A percentile compares a stretch with the other conserved stretches of the same genome.
Conservation (phyloP, 2,113 vertebrate genomes). For the Erythrocercus mccallii region DNA sequence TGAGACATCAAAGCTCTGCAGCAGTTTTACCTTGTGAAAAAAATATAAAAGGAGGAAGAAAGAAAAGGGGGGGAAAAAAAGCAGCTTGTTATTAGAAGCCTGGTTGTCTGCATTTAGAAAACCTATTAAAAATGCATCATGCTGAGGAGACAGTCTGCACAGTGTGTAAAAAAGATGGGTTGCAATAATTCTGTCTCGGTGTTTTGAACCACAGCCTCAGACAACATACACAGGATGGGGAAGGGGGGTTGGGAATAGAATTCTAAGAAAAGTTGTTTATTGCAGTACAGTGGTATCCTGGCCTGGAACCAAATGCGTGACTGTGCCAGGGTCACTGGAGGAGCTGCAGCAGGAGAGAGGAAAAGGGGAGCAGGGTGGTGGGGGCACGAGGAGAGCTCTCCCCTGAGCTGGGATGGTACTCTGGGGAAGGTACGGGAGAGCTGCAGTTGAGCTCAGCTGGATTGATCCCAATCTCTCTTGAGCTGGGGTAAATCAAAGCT, state of each 20-base stretch:
- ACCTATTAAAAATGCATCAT: conserved; percentile 66
- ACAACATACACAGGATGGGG: conserved; percentile 58
- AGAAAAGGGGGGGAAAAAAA: background rate
- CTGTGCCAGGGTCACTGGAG: background rate
- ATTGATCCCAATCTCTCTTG: background rate
- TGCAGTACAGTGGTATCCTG: conserved; percentile 52
- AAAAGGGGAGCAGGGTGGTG: background rate
- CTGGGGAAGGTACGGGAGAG: background rate
- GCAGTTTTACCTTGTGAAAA: conserved; percentile 20
- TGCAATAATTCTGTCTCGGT: conserved; percentile 74
- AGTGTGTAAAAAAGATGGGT: conserved; percentile 59
- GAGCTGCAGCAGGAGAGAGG: background rate
- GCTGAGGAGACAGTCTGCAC: conserved; percentile 65
- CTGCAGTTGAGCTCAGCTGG: background rate
- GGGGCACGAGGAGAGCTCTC: background rate
- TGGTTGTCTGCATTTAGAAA: conserved; percentile 63
- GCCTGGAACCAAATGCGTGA: background rate
- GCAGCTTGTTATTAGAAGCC: conserved; percentile 55
- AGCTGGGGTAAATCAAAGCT: background rate
- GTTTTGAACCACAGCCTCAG: conserved; percentile 67
- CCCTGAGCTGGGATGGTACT: background rate
- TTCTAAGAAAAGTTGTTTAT: conserved; percentile 63
- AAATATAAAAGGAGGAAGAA: background rate
- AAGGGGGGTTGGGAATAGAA: background rate
- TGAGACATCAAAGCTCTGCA: conserved; percentile 20